Percentiles rank a stretch among this genome's conserved stretches.
Conservation (phyloP, 2,113 vertebrate species). For the Hypocryptadius cinnamomeus region DNA sequence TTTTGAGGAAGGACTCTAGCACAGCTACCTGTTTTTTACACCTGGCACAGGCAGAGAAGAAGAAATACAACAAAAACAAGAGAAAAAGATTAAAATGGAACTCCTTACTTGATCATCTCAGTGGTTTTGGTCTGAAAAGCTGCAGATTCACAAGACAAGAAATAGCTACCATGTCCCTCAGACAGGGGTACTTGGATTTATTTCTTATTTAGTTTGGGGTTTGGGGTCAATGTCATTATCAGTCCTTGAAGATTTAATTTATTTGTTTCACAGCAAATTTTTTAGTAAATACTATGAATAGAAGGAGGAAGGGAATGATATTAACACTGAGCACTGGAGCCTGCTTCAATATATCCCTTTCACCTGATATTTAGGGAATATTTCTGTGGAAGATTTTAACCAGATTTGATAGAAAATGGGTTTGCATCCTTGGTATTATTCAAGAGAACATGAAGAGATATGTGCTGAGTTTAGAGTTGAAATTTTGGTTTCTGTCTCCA, state of each 20-base stretch:
- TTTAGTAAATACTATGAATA: not conserved
- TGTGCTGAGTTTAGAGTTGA: not conserved
- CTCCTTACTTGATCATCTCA: rapidly evolving
- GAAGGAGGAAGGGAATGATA: not conserved
- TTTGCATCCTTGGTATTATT: not conserved
- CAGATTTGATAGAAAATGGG: not conserved
- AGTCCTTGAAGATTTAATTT: not conserved
- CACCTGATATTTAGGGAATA: not conserved
- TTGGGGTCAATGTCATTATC: not conserved
- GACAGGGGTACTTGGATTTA: not conserved
- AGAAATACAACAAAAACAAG: not conserved
- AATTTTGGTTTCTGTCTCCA: not conserved
- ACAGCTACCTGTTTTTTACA: not conserved
- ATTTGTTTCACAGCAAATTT: not conserved
- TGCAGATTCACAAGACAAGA: not conserved
- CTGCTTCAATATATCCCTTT: not conserved
- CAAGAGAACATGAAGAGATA: not conserved
- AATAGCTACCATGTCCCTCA: not conserved
- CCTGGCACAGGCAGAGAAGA: not conserved
- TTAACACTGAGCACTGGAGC: not conserved
- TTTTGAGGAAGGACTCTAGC: not conserved
- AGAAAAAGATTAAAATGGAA: not conserved
- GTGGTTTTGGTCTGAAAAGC: not conserved
- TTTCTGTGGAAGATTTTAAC: not conserved
- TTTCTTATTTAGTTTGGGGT: not conserved